A percentile compares a stretch with the other conserved stretches of the same genome.
phyloP scores from a whole-genome alignment of 2,888 invertebrate genomes.

The Cecidostiba fungosa region DNA sequence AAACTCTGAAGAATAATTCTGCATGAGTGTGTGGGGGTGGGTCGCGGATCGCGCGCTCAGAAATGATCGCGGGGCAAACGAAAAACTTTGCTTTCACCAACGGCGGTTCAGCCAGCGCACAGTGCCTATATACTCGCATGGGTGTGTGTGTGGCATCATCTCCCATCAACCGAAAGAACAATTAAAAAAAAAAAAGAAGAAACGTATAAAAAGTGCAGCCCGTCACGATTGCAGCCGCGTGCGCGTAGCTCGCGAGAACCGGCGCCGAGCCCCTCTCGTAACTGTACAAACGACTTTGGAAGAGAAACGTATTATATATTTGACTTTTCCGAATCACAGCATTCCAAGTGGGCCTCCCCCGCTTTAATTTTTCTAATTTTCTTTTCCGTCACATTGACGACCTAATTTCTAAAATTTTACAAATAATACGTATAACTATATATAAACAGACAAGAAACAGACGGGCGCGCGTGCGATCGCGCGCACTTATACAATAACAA shows the following conservation, averaged over 20 bases:
- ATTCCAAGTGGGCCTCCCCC: constrained; percentile 15
- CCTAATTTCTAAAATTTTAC: constrained; percentile 11
- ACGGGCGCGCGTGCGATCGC: not conserved
- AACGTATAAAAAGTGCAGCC: constrained; percentile 36
- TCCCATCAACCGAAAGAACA: constrained; percentile 18
- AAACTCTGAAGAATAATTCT: not conserved
- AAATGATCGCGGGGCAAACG: constrained; percentile 63
- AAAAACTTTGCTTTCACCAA: constrained; percentile 56
- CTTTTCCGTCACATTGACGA: not conserved
- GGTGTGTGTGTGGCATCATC: constrained; percentile 19
- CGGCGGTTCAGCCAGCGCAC: constrained; percentile 63
- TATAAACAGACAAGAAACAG: constrained; percentile 60
- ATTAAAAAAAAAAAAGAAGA: constrained; percentile 44
- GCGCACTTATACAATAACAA: constrained; percentile 44
- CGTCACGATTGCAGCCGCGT: not conserved
- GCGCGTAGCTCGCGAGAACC: not conserved
- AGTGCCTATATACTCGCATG: constrained; percentile 59
- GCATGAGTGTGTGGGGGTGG: constrained; percentile 41
- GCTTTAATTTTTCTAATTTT: constrained; percentile 8
- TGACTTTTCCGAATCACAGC: constrained; percentile 31
- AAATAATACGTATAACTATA: constrained; percentile 10
- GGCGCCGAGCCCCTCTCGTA: constrained; percentile 16
- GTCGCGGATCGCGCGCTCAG: constrained; percentile 47
- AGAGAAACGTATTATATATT: not conserved
- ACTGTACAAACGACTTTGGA: not conserved